Evolutionary conservation across 2,113 vertebrate genomes (phyloP).

Genomic region (Machaerirhynchus nigripectus): DNA sequence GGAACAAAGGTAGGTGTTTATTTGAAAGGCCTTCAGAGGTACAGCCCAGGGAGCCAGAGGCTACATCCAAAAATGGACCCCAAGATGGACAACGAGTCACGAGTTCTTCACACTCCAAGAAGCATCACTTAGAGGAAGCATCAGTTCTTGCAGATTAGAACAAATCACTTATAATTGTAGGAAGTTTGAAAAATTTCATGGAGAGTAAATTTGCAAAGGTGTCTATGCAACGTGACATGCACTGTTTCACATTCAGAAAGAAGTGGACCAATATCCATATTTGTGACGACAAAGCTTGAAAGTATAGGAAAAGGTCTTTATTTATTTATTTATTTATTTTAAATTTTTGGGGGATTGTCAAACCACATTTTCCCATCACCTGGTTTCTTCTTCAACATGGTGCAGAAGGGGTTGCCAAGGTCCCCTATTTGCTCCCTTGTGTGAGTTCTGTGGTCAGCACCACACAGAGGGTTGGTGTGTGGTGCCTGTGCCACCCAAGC

Average conservation of each 20-base stretch:
- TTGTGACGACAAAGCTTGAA: not conserved
- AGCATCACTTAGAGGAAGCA: not conserved
- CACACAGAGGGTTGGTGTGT: fast-evolving
- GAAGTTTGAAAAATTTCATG: fast-evolving
- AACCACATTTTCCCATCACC: not conserved
- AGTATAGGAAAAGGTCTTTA: not conserved
- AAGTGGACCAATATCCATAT: not conserved
- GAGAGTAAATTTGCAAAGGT: not conserved
- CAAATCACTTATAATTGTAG: not conserved
- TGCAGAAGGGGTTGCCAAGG: not conserved
- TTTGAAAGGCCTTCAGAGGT: no score
- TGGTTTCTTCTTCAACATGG: not conserved
- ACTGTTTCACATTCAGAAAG: not conserved
- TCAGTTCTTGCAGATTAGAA: not conserved
- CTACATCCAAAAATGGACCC: no score
- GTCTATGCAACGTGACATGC: not conserved
- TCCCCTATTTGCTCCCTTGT: not conserved
- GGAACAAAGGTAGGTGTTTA: no score
- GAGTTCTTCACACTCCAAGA: no score
- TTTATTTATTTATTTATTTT: no score
- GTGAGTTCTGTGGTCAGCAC: not conserved
- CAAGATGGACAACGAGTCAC: no score
- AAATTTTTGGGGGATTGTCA: not conserved
- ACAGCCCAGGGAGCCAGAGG: no score
- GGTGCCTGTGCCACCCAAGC: fast-evolving